Percentiles rank a stretch among this genome's conserved stretches.
Conservation (phyloP, 2,797 vertebrate genomes). For the Darevskia mixta region DNA sequence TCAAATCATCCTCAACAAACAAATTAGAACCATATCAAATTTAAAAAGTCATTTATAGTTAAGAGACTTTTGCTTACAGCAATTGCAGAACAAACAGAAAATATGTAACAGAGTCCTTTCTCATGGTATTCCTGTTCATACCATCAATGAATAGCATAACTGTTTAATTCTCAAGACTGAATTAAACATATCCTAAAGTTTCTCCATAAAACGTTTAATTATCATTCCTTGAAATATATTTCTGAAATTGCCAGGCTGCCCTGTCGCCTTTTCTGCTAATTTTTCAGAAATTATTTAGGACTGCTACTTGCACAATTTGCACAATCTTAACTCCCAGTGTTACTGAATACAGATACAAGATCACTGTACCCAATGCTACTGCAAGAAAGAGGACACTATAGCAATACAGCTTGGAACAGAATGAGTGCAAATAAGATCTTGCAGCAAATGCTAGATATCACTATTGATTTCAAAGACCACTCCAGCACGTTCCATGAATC, state of each 20-base stretch:
- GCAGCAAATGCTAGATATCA: background rate
- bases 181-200: background rate
- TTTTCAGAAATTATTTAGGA: background rate
- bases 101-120: background rate
- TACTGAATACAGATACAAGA: background rate
- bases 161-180: background rate
- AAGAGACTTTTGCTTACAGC: background rate
- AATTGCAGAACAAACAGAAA: background rate
- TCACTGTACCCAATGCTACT: background rate
- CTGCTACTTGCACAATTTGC: background rate
- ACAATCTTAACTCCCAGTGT: background rate
- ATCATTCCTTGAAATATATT: conserved; percentile 6
- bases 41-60: background rate
- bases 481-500: no score
- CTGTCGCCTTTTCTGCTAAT: background rate
- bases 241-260: background rate
- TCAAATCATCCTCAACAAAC: background rate
- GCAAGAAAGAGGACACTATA: background rate
- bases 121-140: background rate
- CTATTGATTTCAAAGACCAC: background rate
- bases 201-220: background rate
- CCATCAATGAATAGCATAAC: background rate
- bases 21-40: background rate
- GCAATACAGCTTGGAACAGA: background rate
- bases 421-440: background rate